Base-by-base conservation (phyloP, 1,140 invertebrate genomes). In the Metaphire vulgaris region DNA sequence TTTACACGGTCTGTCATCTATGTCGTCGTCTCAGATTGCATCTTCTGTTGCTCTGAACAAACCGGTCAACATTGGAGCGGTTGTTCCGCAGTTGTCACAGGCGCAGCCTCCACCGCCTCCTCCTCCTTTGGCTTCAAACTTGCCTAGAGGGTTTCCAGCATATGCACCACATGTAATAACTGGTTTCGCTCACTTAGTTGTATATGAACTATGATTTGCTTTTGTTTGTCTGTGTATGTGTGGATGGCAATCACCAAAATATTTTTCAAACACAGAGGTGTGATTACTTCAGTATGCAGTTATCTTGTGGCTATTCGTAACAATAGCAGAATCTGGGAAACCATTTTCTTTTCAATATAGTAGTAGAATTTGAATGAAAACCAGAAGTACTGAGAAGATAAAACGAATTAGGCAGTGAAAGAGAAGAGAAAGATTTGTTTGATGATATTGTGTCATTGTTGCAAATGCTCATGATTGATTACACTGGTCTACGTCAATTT, bases 21-120 rank as follows among this genome's bases (percentile, higher is more conserved):
- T 96, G 92, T 96, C 94, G 80, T 95, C 93, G 84, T 94, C 95
- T 81, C 95, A 97, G 89, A 97, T 97, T 86, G 94, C 97, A 76
- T 95, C 94, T 79, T 93, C 92, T 77, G 90, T 90, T 81, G 90
- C 84, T 21, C 33, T 73, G 31, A 77, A 31, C 34, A 69, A 73
- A 71, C 68, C 69, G 0, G 56, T 56, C n/a, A 21, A 33, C 41
- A 56, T 56, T 56, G 41, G 41, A 12, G 6, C 41, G 6, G 21
- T 56, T 56, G 41, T 56, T 56, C 41, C 41, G 6, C 41, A 56
- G 41, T 56, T 56, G 41, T 21, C 41, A 56, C 6, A 6, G 41
- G 6, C 41, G 21, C 21, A 12, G 41, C 41, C 41, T 56, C 41
- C 41, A 56, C 41, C 41, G 41, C 41, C 41, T 56, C 41, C 41